Base-by-base conservation (phyloP, 2,797 vertebrate species). In the Mastacembelus armatus region DNA sequence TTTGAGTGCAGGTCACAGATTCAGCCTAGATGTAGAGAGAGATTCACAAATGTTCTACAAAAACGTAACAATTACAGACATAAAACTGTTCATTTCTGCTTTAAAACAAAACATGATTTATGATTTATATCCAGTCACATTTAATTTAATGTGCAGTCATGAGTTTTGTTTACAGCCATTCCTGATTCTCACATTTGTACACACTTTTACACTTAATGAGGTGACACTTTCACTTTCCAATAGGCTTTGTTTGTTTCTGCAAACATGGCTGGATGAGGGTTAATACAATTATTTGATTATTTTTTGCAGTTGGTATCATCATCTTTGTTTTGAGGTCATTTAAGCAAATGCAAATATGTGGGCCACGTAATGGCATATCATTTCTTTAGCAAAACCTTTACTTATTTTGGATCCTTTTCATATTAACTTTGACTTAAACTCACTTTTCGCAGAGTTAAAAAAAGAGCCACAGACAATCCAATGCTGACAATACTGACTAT, bases 101-200 rank as follows among this genome's bases (percentile, higher is more conserved):
- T 45, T 22, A 68, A 49, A 33, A 51, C 21, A 42, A 26, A 52
- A 54, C 54, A 52, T n/a, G n/a, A n/a, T 21, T 62, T 68, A n/a
- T n/a, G n/a, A n/a, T 35, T 58, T 58, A 32, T 6, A 19, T 21
- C 21, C 29, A 7, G 47, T 49, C 30, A 30, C n/a, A 33, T 19
- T 33, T 19, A 50, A 48, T 15, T 12, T 18, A 11, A n/a, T n/a
- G n/a, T n/a, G n/a, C n/a, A n/a, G n/a, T n/a, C n/a, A n/a, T n/a
- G n/a, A n/a, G n/a, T n/a, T n/a, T n/a, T 35, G 2, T 35, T 22
- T 15, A 14, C 10, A 2, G 18, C 7, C 8, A 19, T 42, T 18
- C 7, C 10, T 43, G n/a, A 19, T 40, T 9, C n/a, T 27, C 24
- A 48, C 11, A 30, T 48, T 9, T 54, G 11, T 22, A 50, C 33